phyloP scores from a whole-genome alignment of 2,888 invertebrate species.

The Synergus japonicus region DNA sequence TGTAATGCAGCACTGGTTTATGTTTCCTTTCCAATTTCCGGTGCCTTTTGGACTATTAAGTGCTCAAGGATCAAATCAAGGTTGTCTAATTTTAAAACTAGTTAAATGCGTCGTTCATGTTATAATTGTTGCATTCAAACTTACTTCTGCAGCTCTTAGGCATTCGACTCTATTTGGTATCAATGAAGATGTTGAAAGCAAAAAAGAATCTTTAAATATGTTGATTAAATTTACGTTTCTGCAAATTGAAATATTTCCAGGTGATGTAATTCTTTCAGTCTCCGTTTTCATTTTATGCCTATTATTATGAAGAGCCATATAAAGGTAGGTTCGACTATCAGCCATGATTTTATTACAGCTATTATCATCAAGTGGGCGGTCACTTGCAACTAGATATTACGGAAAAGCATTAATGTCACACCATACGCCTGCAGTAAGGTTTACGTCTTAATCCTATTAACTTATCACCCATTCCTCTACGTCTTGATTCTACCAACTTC shows the following conservation, averaged over 20 bases:
- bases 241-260: neutral
- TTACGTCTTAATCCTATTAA: slow-evolving; percentile 23
- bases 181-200: neutral
- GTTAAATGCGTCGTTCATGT: slow-evolving; percentile 13
- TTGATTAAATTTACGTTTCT: neutral
- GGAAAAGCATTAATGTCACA: slow-evolving; percentile 34
- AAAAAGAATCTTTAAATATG: no score
- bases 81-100: slow-evolving; percentile 26
- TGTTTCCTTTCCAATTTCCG: slow-evolving; percentile 26
- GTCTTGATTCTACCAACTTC: neutral
- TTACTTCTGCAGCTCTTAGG: neutral
- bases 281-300: neutral
- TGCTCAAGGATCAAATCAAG: slow-evolving; percentile 25
- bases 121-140: neutral
- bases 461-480: slow-evolving; percentile 4
- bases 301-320: slow-evolving; percentile 19
- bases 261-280: slow-evolving; percentile 6
- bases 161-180: neutral
- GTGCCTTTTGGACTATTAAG: slow-evolving; percentile 9
- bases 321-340: slow-evolving; percentile 21
- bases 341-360: slow-evolving; percentile 20
- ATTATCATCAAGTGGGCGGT: slow-evolving; percentile 26
- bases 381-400: slow-evolving; percentile 35
- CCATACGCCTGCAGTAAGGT: neutral
- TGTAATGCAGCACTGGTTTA: neutral